Base-by-base conservation (phyloP, 2,797 vertebrate genomes). In the Malacoctenus gilli region DNA sequence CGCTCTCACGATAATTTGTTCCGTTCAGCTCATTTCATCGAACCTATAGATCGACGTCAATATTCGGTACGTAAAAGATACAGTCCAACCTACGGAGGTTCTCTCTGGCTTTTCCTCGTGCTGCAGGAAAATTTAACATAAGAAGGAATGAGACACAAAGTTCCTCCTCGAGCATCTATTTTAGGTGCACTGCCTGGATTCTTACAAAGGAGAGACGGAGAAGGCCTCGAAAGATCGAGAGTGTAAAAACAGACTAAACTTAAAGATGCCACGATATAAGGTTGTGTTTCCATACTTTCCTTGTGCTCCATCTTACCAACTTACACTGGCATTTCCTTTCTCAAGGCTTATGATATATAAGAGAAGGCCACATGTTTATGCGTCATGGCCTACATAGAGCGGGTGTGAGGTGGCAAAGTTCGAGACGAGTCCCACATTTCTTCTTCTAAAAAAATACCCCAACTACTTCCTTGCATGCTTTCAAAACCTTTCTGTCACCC, bases 131-230 rank as follows among this genome's bases (percentile, higher is more conserved):
- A 51, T 6, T 21, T 64, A 38, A 52, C 39, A 47, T 37, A 34
- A 13, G 16, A 43, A 41, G 58, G 44, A 56, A 28, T 55, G 43
- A 42, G 23, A 50, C 44, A 30, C 30, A n/a, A 4, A 65, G 34
- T 39, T 62, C 56, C 47, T 43, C 46, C 41, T 11, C 16, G 48
- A 37, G 57, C 8, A 6, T 59, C 68, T 60, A 61, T 75, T 76
- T 73, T 54, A 63, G 77, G 44, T 52, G 20, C 35, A 52, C 42
- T 39, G 16, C 19, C 36, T 53, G 39, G n/a, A 25, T 44, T 61
- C 53, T 55, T 12, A 25, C 20, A 37, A 58, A 32, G 41, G 19
- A 13, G 46, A 39, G 20, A 49, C 39, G 36, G 30, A 32, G 12
- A 32, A 32, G 7, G 35, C 46, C 32, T 61, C 40, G 6, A 37